Conservation (phyloP, 2,113 vertebrate genomes). For the Tringa solitaria region DNA sequence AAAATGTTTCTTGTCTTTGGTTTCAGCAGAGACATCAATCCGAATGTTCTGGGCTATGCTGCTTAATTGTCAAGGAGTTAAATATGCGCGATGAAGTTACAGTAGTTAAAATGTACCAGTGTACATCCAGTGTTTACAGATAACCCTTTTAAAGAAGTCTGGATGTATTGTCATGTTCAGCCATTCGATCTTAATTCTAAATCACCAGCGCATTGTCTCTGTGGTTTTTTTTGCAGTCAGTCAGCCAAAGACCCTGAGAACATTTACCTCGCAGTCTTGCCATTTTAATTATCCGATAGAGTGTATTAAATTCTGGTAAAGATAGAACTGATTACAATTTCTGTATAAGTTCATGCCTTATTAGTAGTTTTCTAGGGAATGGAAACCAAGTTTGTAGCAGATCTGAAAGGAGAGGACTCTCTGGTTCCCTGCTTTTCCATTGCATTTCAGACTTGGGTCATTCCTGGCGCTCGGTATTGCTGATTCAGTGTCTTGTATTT, state of each 20-base stretch:
- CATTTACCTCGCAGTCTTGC: conserved; percentile 47
- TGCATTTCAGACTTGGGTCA: background rate
- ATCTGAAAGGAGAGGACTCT: background rate
- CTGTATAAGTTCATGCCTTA: background rate
- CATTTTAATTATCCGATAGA: conserved; percentile 63
- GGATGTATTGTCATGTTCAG: background rate
- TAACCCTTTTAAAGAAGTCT: conserved; percentile 30
- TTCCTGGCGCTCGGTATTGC: background rate
- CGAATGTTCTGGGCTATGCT: conserved; percentile 51
- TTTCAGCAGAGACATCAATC: conserved; percentile 39
- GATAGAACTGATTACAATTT: conserved; percentile 1
- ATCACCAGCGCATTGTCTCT: conserved; percentile 10
- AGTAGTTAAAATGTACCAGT: conserved; percentile 28
- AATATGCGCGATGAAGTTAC: conserved; percentile 35
- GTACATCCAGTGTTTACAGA: conserved; percentile 54
- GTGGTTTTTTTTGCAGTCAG: conserved; percentile 14
- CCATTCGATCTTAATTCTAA: conserved; percentile 51
- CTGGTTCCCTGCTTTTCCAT: background rate
- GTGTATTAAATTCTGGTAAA: conserved; percentile 52
- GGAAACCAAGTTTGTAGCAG: background rate
- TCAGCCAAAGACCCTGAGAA: conserved; percentile 3
- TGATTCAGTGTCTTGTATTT: background rate
- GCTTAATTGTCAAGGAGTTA: conserved; percentile 53
- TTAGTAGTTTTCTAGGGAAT: background rate
- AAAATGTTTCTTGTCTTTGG: background rate